phyloP scores from a whole-genome alignment of 2,113 vertebrate genomes.

The Fulica atra region DNA sequence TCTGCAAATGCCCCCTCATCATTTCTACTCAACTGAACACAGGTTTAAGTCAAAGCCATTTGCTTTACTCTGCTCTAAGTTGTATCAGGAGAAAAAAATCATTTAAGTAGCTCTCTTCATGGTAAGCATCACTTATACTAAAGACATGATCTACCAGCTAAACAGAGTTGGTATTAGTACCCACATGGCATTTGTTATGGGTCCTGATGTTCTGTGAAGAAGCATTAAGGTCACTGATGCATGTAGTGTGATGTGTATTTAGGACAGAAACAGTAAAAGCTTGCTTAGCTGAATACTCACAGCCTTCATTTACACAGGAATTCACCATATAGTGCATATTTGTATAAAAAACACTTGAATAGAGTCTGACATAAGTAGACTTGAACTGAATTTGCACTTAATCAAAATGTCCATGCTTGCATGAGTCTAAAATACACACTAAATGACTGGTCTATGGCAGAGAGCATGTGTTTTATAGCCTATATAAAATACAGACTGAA shows the following conservation, averaged over 20 bases:
- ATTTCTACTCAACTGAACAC: neutral
- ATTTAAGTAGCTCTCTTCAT: neutral
- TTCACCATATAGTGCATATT: neutral
- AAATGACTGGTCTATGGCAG: neutral
- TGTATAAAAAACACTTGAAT: neutral
- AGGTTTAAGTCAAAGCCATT: neutral
- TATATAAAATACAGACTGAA: neutral
- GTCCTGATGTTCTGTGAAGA: neutral
- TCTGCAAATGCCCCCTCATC: neutral
- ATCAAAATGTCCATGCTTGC: neutral
- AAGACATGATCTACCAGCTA: neutral
- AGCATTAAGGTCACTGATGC: neutral
- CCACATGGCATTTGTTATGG: neutral
- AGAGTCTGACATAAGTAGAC: neutral
- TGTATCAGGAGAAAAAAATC: neutral
- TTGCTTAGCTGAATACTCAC: neutral
- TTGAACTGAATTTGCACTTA: neutral
- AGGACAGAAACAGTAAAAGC: neutral
- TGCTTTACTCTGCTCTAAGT: neutral
- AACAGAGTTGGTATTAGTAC: neutral
- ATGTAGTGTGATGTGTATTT: neutral
- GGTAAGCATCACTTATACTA: neutral
- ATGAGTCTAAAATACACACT: neutral
- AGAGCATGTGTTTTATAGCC: neutral
- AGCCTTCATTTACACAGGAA: neutral